Conservation (phyloP, 2,113 vertebrate genomes). For the Edolisoma coerulescens region DNA sequence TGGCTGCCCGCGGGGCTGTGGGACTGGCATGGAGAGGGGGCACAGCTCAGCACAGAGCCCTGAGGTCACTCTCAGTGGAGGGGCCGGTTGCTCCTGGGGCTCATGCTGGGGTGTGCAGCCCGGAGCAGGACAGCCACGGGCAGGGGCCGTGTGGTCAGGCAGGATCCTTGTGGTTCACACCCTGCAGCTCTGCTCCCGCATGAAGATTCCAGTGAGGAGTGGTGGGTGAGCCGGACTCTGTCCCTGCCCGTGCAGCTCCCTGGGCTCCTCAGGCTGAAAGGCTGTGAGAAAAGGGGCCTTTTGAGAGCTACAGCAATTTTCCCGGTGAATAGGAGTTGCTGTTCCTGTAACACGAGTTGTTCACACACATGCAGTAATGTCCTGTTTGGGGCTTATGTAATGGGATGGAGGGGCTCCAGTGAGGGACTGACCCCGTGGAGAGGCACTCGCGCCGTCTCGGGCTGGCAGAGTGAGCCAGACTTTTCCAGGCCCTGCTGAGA, state of each 20-base stretch:
- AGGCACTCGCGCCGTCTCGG: constrained; percentile 57
- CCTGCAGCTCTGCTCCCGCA: neutral
- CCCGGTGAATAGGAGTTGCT: constrained; percentile 60
- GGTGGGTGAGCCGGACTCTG: fast-evolving
- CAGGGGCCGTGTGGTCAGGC: neutral
- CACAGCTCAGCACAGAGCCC: fast-evolving
- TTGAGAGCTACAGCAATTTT: neutral
- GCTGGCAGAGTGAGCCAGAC: constrained; percentile 74
- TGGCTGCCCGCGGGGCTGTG: fast-evolving
- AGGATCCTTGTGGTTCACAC: neutral
- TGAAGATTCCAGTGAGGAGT: neutral
- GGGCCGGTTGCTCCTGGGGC: neutral
- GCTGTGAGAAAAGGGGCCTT: neutral
- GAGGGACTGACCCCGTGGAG: constrained; percentile 57
- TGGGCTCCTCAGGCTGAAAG: neutral
- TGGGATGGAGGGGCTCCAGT: constrained; percentile 79
- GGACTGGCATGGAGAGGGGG: neutral
- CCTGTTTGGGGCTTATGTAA: constrained; percentile 79
- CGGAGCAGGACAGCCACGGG: fast-evolving
- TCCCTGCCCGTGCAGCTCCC: neutral
- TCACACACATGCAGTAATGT: constrained; percentile 68
- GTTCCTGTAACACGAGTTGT: constrained; percentile 57
- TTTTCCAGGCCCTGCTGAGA: constrained; percentile 81
- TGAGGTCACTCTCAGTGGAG: fast-evolving
- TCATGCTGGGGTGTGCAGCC: fast-evolving